Evolutionary conservation across 2,113 vertebrate genomes (phyloP).

Genomic region (Danio rerio): DNA sequence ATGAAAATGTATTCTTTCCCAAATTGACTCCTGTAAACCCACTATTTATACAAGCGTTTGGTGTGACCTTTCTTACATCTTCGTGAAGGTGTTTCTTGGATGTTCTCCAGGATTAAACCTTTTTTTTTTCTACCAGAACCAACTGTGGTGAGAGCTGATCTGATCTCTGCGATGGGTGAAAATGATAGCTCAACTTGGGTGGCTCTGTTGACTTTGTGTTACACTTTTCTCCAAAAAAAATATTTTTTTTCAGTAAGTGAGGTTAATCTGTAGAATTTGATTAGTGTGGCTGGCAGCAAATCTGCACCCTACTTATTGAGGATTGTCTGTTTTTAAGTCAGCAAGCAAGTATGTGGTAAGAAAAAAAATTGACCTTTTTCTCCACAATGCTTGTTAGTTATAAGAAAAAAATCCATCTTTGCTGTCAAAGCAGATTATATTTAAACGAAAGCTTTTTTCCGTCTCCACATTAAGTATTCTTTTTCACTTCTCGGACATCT

Average conservation of each 20-base stretch:
- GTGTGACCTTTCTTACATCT: slow-evolving; percentile 21
- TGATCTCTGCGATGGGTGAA: no score
- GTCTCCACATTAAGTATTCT: background rate
- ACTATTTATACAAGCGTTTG: slow-evolving; percentile 4
- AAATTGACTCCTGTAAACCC: background rate
- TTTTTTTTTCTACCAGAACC: slow-evolving; percentile 11
- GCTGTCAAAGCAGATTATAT: background rate
- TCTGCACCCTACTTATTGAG: background rate
- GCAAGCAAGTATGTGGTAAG: background rate
- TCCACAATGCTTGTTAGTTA: background rate
- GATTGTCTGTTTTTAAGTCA: slow-evolving; percentile 5
- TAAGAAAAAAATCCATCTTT: background rate
- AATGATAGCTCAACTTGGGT: slow-evolving; percentile 23
- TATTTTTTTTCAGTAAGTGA: background rate
- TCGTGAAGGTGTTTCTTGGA: slow-evolving; percentile 16
- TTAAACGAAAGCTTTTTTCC: background rate
- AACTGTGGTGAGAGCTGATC: slow-evolving; percentile 17
- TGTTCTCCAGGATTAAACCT: slow-evolving; percentile 14
- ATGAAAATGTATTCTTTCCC: background rate
- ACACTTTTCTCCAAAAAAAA: slow-evolving; percentile 27
- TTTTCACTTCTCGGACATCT: background rate
- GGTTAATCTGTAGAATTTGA: slow-evolving; percentile 1
- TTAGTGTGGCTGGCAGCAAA: background rate
- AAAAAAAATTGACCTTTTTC: background rate
- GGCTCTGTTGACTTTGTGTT: slow-evolving; percentile 26